phyloP scores from a whole-genome alignment of 2,888 invertebrate species.

The Raillietiella orientalis region DNA sequence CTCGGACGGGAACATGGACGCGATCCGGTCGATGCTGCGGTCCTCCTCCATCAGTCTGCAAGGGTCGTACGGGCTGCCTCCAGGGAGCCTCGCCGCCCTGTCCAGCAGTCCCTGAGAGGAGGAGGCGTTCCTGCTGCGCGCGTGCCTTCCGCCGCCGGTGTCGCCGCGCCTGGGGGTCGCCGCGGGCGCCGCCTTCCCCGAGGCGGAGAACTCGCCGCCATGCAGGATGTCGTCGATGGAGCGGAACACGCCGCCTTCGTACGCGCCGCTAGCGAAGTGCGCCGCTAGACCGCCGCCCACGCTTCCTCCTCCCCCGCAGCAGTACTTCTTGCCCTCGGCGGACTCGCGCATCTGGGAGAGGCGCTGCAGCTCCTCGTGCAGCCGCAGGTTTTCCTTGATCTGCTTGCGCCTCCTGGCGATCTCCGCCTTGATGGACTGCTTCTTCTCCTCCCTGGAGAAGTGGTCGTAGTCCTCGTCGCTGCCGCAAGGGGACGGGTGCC shows the following conservation, averaged over 20 bases:
- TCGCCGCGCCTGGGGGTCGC: not conserved
- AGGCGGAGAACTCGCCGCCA: conserved; percentile 10
- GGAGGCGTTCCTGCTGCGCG: too few species aligned
- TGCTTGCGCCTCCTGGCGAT: conserved; percentile 23
- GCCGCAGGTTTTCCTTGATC: conserved; percentile 20
- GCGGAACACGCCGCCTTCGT: conserved; percentile 12
- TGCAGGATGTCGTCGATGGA: conserved; percentile 13
- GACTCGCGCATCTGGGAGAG: conserved; percentile 13
- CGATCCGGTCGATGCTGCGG: conserved; percentile 15
- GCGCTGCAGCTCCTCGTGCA: conserved; percentile 17
- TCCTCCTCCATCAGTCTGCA: conserved; percentile 13
- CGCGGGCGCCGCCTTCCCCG: conserved; percentile 7
- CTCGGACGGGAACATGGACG: conserved; percentile 15
- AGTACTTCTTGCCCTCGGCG: conserved; percentile 10
- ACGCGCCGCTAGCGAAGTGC: conserved; percentile 1
- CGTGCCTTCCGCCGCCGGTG: conserved; percentile 4
- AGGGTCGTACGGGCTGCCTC: conserved; percentile 7
- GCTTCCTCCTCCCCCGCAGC: conserved; percentile 3
- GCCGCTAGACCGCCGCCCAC: not conserved
- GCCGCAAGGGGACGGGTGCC: conserved; percentile 19
- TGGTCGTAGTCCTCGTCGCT: conserved; percentile 16
- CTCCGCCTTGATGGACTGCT: conserved; percentile 22
- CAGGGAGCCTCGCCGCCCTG: conserved; percentile 4
- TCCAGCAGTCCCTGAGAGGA: conserved; percentile 6
- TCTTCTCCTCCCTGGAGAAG: conserved; percentile 19